Conservation (phyloP, 2,797 vertebrate species). For the Sebastes cheni region DNA sequence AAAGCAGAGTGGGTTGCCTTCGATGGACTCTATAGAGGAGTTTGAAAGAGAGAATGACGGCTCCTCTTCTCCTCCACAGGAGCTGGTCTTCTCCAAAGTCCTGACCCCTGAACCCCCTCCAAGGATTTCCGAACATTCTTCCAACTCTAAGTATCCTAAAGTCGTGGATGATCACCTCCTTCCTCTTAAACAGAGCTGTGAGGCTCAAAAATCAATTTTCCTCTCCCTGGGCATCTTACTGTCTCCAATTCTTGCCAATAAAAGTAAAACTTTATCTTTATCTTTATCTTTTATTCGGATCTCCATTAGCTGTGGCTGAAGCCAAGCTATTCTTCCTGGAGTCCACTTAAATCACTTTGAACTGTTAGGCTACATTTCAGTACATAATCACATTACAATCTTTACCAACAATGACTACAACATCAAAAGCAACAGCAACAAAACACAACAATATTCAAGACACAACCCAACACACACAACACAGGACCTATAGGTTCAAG, state of each 20-base stretch:
- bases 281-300: too few species aligned
- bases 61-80: not conserved
- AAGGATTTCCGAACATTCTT: not conserved
- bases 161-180: conserved; percentile 17
- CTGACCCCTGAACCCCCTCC: conserved; percentile 48
- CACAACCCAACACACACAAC: too few species aligned
- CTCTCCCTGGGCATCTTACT: conserved; percentile 66
- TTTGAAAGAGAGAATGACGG: conserved; percentile 58
- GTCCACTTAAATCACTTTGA: too few species aligned
- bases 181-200: conserved; percentile 4
- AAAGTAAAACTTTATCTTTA: not conserved
- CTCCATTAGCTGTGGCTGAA: too few species aligned
- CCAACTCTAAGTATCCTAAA: not conserved
- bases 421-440: too few species aligned
- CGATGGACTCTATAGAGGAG: conserved; percentile 80
- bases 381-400: too few species aligned
- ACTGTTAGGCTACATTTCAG: too few species aligned
- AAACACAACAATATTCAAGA: too few species aligned
- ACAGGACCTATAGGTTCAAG: too few species aligned
- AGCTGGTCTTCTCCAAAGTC: conserved; percentile 41
- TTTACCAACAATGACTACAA: too few species aligned
- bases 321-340: too few species aligned
- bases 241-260: conserved; percentile 63
- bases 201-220: not conserved
- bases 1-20: conserved; percentile 8